Conservation (phyloP, 2,888 invertebrate species). For the Leucania comma region DNA sequence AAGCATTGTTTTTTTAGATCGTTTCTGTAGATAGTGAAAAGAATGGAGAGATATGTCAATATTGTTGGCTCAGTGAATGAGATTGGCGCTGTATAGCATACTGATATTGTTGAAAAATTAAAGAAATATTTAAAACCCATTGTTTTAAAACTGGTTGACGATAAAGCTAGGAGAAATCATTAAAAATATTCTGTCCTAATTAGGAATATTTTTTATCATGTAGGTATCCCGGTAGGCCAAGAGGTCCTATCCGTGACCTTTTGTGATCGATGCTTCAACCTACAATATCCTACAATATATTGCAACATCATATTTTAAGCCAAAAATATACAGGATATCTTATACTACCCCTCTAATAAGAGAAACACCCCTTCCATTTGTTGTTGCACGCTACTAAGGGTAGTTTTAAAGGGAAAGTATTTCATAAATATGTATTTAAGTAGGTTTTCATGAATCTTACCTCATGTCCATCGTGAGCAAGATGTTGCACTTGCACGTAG, state of each 20-base stretch:
- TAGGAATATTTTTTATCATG: background rate
- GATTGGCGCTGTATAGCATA: conserved; percentile 14
- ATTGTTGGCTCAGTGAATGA: background rate
- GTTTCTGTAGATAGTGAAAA: conserved; percentile 8
- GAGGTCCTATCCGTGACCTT: background rate
- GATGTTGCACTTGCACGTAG: conserved; percentile 97
- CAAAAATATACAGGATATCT: background rate
- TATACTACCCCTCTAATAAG: background rate
- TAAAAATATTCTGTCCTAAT: background rate
- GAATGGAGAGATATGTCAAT: conserved; percentile 26
- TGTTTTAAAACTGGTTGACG: background rate
- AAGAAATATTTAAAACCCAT: background rate
- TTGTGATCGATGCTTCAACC: background rate
- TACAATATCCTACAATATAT: no score
- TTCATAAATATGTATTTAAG: background rate
- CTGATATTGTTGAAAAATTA: background rate
- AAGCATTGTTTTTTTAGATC: conserved; percentile 28
- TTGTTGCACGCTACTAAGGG: no score
- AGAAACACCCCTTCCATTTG: background rate
- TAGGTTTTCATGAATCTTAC: conserved; percentile 86
- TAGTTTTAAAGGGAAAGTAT: no score
- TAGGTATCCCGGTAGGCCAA: background rate
- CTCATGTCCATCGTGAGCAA: conserved; percentile 97
- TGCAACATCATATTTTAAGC: no score
- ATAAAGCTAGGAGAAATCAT: background rate